Conservation (phyloP, 1,140 invertebrate species). For the Acromyrmex charruanus region DNA sequence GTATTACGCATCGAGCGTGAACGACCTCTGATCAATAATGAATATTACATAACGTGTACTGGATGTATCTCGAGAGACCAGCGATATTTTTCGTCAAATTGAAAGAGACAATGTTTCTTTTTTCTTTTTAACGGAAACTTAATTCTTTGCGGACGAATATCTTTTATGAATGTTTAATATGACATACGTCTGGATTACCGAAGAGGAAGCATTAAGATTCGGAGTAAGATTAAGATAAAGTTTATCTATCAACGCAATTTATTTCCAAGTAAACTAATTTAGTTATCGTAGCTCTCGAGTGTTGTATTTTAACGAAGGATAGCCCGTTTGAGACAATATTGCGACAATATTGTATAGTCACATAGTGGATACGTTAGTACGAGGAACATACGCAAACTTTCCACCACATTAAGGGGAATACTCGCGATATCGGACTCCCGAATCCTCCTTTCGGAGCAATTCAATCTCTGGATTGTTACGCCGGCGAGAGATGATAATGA, state of each 20-base stretch:
- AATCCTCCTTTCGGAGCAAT: not conserved
- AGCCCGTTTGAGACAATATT: not conserved
- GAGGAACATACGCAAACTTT: not conserved
- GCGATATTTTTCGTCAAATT: not conserved
- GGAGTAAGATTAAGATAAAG: not conserved
- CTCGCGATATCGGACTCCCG: not conserved
- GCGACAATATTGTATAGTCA: not conserved
- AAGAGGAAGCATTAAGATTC: not conserved
- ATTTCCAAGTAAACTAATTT: not conserved
- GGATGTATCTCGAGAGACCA: not conserved
- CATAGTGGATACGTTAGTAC: not conserved
- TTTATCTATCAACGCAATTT: not conserved
- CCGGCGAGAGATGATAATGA: constrained; percentile 25
- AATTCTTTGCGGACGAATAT: not conserved
- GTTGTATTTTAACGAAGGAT: not conserved
- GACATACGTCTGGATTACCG: not conserved
- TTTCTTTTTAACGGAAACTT: not conserved
- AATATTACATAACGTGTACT: constrained; percentile 41
- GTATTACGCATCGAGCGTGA: constrained; percentile 35
- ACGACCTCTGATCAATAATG: constrained; percentile 55
- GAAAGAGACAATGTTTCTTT: not conserved
- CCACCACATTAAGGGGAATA: not conserved
- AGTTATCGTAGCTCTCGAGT: not conserved
- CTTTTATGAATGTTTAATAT: not conserved
- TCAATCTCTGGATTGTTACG: not conserved